These are phyloP conservation scores for Hydra vulgaris DNA, from an alignment of 30 jellyfish, hydroid and myxozoan species.

Conservation along the genomic window DNA sequence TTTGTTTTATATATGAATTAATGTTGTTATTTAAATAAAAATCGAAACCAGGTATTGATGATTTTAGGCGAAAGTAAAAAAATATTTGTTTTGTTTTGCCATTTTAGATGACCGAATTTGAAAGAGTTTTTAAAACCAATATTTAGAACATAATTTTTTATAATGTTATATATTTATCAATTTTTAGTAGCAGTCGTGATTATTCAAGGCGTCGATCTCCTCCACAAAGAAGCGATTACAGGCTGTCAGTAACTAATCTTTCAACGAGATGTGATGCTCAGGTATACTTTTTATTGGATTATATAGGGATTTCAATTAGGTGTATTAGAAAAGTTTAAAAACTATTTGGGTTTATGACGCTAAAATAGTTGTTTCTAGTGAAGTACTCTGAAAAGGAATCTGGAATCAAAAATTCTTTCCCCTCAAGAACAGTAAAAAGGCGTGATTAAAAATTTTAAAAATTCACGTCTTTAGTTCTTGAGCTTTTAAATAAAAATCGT, in stretches of 20 bases:
- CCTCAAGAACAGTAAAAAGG: background rate
- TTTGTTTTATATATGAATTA: too few relatives aligned
- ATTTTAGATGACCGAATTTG: too few relatives aligned
- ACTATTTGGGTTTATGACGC: background rate
- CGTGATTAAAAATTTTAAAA: too few relatives aligned
- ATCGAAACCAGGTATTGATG: too few relatives aligned
- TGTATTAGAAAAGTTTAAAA: background rate
- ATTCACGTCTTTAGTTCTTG: background rate
- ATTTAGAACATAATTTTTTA: too few relatives aligned
- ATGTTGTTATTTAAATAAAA: too few relatives aligned
- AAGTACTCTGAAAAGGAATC: background rate
- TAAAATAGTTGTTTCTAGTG: background rate
- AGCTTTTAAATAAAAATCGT: constrained; percentile 4
- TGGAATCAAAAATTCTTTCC: background rate
- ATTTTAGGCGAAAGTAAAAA: too few relatives aligned
- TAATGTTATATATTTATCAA: too few relatives aligned
- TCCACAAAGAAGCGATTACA: constrained; percentile 71
- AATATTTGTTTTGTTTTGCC: too few relatives aligned
- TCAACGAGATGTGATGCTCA: constrained; percentile 86
- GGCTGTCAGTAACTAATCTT: constrained; percentile 53
- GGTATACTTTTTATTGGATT: constrained; percentile 6
- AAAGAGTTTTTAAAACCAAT: too few relatives aligned
- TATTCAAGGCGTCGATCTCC: constrained; percentile 30
- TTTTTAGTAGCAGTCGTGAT: background rate
- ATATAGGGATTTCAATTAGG: background rate